Conservation (phyloP, 2,888 invertebrate genomes). For the Drosophila macrothrix region DNA sequence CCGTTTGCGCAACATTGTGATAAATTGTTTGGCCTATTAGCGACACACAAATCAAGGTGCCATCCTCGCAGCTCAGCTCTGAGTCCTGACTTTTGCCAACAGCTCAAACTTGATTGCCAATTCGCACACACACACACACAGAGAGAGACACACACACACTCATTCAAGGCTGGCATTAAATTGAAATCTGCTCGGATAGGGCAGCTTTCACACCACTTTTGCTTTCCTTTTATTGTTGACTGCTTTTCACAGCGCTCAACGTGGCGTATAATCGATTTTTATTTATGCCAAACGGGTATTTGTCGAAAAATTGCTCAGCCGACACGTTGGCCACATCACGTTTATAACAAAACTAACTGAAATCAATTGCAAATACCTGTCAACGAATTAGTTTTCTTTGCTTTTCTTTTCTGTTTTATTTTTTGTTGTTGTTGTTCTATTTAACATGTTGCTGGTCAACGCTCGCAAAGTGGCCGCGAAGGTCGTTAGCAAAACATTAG, state of each 20-base stretch:
- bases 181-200: conserved; percentile 61
- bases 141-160: not conserved
- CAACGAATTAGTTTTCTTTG: conserved; percentile 22
- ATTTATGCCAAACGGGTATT: conserved; percentile 35
- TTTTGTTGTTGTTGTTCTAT: not conserved
- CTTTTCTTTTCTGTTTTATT: not conserved
- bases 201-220: conserved; percentile 2
- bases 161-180: conserved; percentile 70
- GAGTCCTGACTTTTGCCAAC: conserved; percentile 22
- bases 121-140: conserved; percentile 4
- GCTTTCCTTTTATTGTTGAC: conserved; percentile 16
- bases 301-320: conserved; percentile 46
- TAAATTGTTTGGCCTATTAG: conserved; percentile 68
- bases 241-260: conserved; percentile 55
- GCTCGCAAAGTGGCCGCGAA: conserved; percentile 56
- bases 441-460: conserved; percentile 43
- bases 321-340: conserved; percentile 50
- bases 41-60: conserved; percentile 68
- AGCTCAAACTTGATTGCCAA: conserved; percentile 56
- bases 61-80: conserved; percentile 19
- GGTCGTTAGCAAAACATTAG: conserved; percentile 57
- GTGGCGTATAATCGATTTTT: conserved; percentile 78
- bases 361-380: conserved; percentile 67
- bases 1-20: conserved; percentile 64
- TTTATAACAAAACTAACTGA: conserved; percentile 50